These are phyloP conservation scores for Geophilus truncorum DNA, from an alignment of 2,888 invertebrate genomes.

Conservation along the genomic window DNA sequence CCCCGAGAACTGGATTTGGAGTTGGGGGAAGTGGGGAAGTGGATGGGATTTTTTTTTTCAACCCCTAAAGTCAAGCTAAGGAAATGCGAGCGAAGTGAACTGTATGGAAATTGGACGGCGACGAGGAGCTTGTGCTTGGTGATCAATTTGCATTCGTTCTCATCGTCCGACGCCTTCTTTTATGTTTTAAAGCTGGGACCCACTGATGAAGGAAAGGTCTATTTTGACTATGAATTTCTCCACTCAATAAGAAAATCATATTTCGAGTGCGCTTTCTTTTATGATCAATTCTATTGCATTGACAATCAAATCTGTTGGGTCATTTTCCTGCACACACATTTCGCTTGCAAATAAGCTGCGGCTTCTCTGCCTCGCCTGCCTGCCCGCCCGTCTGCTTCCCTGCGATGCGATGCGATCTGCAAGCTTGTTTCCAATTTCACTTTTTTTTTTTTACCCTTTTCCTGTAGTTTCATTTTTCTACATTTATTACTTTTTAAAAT, in stretches of 20 bases:
- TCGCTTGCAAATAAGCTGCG: neutral
- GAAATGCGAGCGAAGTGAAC: constrained; percentile 20
- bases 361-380: neutral
- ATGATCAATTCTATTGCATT: constrained; percentile 25
- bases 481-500: neutral
- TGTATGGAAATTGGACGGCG: constrained; percentile 27
- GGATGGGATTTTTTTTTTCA: neutral
- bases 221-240: constrained; percentile 23
- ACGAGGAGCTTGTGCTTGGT: constrained; percentile 6
- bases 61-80: constrained; percentile 21
- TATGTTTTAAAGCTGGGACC: constrained; percentile 23
- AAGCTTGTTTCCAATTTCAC: neutral
- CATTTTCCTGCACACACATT: neutral
- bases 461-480: neutral
- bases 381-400: no score
- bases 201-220: neutral
- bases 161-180: constrained; percentile 27
- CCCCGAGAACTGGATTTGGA: neutral
- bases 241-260: constrained; percentile 22
- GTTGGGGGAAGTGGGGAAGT: neutral
- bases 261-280: neutral
- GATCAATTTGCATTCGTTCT: constrained; percentile 27
- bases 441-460: neutral
- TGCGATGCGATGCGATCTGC: neutral
- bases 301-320: constrained; percentile 12